phyloP scores from a whole-genome alignment of 2,113 vertebrate genomes.

The Suncus etruscus region DNA sequence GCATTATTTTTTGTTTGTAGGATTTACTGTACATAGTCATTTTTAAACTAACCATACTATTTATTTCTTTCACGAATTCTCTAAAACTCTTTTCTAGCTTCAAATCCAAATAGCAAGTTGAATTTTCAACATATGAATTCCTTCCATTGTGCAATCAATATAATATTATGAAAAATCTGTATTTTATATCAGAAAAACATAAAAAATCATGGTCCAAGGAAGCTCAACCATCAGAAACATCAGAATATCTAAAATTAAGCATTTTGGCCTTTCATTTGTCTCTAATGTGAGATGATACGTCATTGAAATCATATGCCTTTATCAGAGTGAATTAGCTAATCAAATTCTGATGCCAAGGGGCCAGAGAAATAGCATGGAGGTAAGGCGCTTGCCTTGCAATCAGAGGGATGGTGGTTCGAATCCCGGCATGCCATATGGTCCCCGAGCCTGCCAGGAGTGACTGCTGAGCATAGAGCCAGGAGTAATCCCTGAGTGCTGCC shows the following conservation, averaged over 20 bases:
- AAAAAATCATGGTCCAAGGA: background rate
- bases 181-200: background rate
- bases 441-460: no score
- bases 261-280: no score
- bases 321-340: background rate
- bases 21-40: background rate
- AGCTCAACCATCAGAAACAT: background rate
- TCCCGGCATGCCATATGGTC: no score
- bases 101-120: background rate
- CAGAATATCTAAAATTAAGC: background rate
- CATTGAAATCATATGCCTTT: background rate
- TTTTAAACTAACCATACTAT: slow-evolving; percentile 40
- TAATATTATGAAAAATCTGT: background rate
- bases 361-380: no score
- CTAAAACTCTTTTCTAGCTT: slow-evolving; percentile 11
- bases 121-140: slow-evolving; percentile 32
- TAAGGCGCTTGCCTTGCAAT: no score
- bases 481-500: no score
- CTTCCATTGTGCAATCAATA: background rate
- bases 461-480: no score
- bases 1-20: slow-evolving; percentile 3
- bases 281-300: no score
- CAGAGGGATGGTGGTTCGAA: no score
- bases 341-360: background rate
- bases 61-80: background rate